These are phyloP conservation scores for Pollicipes pollicipes DNA, from an alignment of 1,140 invertebrate species.

Conservation along the genomic window DNA sequence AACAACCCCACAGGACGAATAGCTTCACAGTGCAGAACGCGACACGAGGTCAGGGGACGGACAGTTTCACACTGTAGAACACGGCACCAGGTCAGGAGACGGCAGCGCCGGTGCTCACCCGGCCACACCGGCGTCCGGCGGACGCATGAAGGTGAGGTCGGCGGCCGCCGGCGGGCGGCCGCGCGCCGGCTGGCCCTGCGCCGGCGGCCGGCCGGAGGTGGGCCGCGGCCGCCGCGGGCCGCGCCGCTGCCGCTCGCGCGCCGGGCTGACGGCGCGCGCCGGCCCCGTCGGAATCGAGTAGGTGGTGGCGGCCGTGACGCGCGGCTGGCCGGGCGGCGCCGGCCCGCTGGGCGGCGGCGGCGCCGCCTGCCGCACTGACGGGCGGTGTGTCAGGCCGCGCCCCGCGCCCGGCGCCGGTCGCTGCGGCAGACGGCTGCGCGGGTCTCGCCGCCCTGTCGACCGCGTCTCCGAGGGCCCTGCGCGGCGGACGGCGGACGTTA, in stretches of 20 bases:
- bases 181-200: background rate
- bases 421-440: background rate
- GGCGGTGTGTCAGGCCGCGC: constrained; percentile 3
- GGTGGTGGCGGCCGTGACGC: constrained; percentile 16
- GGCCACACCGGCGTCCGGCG: background rate
- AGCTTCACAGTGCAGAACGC: too few relatives aligned
- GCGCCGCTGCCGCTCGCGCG: constrained; percentile 15
- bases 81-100: too few relatives aligned
- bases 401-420: constrained; percentile 6
- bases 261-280: background rate
- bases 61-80: too few relatives aligned
- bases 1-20: too few relatives aligned
- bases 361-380: constrained; percentile 14
- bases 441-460: background rate
- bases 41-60: too few relatives aligned
- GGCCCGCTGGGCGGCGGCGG: constrained; percentile 35
- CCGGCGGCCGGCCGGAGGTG: constrained; percentile 7
- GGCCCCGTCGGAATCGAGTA: background rate
- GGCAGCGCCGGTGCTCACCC: too few relatives aligned
- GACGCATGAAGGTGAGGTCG: background rate
- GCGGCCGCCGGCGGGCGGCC: background rate
- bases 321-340: constrained; percentile 32
- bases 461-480: background rate
- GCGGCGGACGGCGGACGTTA: too few relatives aligned
- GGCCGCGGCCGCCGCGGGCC: constrained; percentile 14